Evolutionary conservation across 2,888 invertebrate species (phyloP), one percentile per base, ranked within the genome.

Genomic region (Petrophora chlorosata): DNA sequence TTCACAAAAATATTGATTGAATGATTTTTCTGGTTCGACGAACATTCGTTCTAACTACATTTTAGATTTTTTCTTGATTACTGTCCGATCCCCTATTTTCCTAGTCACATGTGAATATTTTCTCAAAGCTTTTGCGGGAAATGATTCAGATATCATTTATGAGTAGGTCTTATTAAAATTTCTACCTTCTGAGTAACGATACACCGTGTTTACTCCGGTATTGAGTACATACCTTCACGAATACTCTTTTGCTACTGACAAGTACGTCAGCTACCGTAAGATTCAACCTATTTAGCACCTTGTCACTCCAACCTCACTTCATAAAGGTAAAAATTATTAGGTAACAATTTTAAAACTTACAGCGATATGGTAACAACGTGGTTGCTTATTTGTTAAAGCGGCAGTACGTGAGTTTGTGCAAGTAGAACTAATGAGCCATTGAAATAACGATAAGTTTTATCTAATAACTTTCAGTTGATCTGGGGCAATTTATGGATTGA

Each of bases 391-490:
- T 14, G 10, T 2, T 5, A 2, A 23, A 17, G 26, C 14, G 29
- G 9, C 30, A 47, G 3, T 41, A 47, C 47, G 47, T 47, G 47
- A 8, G 47, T 26, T 33, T 28, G 28, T 12, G 19, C 23, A 22
- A 30, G 13, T 35, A 8, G 29, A 30, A 36, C 48, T 62, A 62
- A 60, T 56, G 55, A 62, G 56, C 50, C 42, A 56, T 56, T 55
- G 56, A 49, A 60, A 32, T 44, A 17, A 38, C 26, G 43, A 54
- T 53, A 52, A 48, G 42, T 34, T 23, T 38, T 39, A 56, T 61
- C 56, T 55, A 59, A 58, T 58, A 56, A 58, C 53, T 55, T 40
- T 44, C 36, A 43, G 45, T 36, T 47, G 46, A 62, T 58, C 54
- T 58, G 28, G 59, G 56, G 45, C 61, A 59, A 58, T 58, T 59